A percentile compares a stretch with the other conserved stretches of the same genome.
These are phyloP conservation scores for Galeopsomyia nigrocyanea DNA, from an alignment of 2,888 invertebrate genomes.

Conservation along the genomic window DNA sequence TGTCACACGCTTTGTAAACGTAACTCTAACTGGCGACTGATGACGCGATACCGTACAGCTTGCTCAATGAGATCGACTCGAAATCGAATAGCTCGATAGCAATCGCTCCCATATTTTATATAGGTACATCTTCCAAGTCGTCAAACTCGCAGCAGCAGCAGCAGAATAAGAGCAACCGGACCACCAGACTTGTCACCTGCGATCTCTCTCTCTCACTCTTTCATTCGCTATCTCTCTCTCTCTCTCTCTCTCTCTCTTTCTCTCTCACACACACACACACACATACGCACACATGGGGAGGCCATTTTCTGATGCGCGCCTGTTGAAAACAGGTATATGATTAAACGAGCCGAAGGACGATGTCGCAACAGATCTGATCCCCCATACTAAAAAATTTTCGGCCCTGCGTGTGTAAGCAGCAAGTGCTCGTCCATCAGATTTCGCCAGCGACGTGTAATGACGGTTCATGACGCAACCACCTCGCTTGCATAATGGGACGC, in stretches of 20 bases:
- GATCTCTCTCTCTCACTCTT: conserved; percentile 42
- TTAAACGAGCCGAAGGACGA: conserved; percentile 56
- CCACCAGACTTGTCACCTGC: conserved; percentile 68
- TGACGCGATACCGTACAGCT: background rate
- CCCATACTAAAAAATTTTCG: conserved; percentile 42
- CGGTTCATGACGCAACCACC: conserved; percentile 46
- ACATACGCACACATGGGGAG: background rate
- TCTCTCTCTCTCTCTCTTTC: background rate
- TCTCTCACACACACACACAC: background rate
- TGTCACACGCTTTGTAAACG: too few species aligned
- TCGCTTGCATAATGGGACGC: background rate
- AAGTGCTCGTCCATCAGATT: conserved; percentile 14
- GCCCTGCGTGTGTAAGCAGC: conserved; percentile 30
- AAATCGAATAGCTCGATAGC: background rate
- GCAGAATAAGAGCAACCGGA: conserved; percentile 45
- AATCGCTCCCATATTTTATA: too few species aligned
- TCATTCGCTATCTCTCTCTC: conserved; percentile 20
- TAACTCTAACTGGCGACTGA: too few species aligned
- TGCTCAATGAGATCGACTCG: background rate
- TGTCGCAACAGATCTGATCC: conserved; percentile 55
- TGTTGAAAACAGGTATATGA: conserved; percentile 20
- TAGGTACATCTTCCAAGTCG: too few species aligned
- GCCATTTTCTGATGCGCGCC: background rate
- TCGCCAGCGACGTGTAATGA: conserved; percentile 43
- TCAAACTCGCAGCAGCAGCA: background rate